These are phyloP conservation scores for Leptogaster cylindrica DNA, from an alignment of 2,888 invertebrate genomes.

Conservation along the genomic window DNA sequence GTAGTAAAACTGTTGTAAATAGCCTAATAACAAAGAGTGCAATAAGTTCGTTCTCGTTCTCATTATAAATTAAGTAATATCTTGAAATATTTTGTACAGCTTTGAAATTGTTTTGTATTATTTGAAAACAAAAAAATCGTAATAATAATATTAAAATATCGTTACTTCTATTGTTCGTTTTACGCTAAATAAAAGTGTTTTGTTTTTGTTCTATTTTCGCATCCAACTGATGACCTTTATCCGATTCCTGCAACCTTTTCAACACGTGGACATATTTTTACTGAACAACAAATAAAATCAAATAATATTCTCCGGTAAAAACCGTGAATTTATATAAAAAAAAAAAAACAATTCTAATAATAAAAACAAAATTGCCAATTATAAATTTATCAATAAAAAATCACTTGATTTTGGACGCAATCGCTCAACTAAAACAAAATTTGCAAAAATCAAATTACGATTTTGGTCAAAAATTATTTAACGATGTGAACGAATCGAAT, in stretches of 20 bases:
- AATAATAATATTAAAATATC: slow-evolving; percentile 26
- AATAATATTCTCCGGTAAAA: too few species aligned
- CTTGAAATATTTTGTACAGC: slow-evolving; percentile 42
- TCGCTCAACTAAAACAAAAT: too few species aligned
- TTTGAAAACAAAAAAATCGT: slow-evolving; percentile 1
- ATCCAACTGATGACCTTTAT: slow-evolving; percentile 3
- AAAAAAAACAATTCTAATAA: slow-evolving; percentile 17
- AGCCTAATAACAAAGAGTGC: slow-evolving; percentile 9
- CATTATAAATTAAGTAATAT: not conserved
- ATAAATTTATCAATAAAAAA: slow-evolving; percentile 7
- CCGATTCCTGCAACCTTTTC: not conserved
- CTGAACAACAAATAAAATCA: too few species aligned
- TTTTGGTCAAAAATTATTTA: slow-evolving; percentile 12
- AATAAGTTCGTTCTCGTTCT: too few species aligned
- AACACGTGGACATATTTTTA: too few species aligned
- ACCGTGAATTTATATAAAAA: slow-evolving; percentile 1
- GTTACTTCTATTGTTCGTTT: slow-evolving; percentile 3
- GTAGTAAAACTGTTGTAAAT: slow-evolving; percentile 2
- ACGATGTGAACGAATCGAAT: slow-evolving; percentile 29
- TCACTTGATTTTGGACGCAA: slow-evolving; percentile 2
- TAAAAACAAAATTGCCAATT: too few species aligned
- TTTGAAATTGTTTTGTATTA: slow-evolving; percentile 9
- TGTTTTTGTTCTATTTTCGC: not conserved
- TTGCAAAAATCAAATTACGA: slow-evolving; percentile 14
- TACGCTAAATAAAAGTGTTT: slow-evolving; percentile 33